Evolutionary conservation across 2,113 vertebrate species (phyloP).

Genomic region (Columbina picui): DNA sequence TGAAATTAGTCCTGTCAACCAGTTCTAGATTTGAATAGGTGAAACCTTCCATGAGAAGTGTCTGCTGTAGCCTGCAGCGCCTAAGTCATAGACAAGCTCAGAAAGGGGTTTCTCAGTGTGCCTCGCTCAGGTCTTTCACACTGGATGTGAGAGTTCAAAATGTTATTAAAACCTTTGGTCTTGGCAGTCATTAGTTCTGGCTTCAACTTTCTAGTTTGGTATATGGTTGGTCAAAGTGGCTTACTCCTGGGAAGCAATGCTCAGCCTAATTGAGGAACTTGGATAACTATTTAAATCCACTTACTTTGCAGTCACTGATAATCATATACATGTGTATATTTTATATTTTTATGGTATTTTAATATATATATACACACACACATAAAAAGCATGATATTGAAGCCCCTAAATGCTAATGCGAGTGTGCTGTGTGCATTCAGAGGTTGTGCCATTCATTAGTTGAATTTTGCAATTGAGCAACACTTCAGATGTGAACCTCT

Average conservation of each 20-base stretch:
- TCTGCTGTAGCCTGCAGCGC: accelerated
- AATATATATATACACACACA: not conserved
- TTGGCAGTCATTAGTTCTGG: not conserved
- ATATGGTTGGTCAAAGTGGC: accelerated
- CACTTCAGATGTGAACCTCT: not conserved
- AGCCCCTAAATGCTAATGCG: not conserved
- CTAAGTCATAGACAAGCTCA: not conserved
- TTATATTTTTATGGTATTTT: not conserved
- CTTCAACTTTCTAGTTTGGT: not conserved
- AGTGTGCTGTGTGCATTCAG: not conserved
- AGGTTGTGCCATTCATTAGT: not conserved
- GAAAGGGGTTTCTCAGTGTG: not conserved
- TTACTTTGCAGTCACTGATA: not conserved
- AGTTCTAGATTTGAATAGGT: not conserved
- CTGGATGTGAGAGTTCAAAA: not conserved
- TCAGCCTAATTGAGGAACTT: not conserved
- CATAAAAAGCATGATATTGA: not conserved
- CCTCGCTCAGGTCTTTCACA: not conserved
- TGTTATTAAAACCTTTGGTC: not conserved
- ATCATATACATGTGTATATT: not conserved
- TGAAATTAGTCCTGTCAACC: not conserved
- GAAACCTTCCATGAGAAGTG: not conserved
- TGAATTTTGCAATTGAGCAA: not conserved
- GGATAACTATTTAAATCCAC: not conserved
- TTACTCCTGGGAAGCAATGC: not conserved